These are phyloP conservation scores for Porphyrio hochstetteri DNA, from an alignment of 2,113 vertebrate species.

Conservation along the genomic window DNA sequence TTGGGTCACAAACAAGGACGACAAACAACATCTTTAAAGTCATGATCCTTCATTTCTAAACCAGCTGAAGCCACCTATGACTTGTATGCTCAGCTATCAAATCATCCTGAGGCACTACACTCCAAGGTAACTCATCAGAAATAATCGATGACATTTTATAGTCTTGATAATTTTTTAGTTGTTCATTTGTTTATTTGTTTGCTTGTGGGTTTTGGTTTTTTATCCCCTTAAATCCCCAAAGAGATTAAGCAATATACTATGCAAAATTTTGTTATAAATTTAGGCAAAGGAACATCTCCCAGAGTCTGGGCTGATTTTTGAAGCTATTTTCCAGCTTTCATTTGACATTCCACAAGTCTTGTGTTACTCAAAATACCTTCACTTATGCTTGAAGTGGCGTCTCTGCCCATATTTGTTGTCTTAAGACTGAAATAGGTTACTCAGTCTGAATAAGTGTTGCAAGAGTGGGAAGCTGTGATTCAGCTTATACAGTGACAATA, in stretches of 20 bases:
- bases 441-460: not conserved
- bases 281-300: not conserved
- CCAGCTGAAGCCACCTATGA: not conserved
- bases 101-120: not conserved
- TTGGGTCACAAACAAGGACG: not conserved
- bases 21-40: not conserved
- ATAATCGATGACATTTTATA: not conserved
- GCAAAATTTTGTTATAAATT: not conserved
- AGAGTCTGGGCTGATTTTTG: not conserved
- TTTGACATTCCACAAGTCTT: not conserved
- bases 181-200: not conserved
- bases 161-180: not conserved
- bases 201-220: accelerated
- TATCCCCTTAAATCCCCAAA: not conserved
- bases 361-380: not conserved
- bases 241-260: not conserved
- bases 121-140: not conserved
- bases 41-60: not conserved
- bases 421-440: not conserved
- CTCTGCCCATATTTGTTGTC: not conserved
- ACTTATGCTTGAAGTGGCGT: not conserved
- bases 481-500: not conserved
- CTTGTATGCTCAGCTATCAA: not conserved
- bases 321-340: not conserved
- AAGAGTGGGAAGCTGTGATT: not conserved